Evolutionary conservation across 2,113 vertebrate species (phyloP).

Genomic region (Natator depressus): DNA sequence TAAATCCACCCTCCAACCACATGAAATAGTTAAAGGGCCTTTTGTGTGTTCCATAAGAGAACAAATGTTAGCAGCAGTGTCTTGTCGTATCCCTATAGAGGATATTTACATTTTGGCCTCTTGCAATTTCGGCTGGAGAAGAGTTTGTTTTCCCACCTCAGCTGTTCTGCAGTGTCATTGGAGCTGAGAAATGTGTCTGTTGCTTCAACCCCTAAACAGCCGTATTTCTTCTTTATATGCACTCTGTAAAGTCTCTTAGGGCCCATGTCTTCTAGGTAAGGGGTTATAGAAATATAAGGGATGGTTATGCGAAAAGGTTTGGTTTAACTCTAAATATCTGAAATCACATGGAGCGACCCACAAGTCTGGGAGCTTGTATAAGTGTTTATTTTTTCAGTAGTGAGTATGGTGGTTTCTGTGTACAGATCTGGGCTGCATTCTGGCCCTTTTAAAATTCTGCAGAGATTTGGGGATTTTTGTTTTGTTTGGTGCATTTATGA

Average conservation of each 20-base stretch:
- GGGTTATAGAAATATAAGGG: not conserved
- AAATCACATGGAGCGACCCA: not conserved
- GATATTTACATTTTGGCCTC: not conserved
- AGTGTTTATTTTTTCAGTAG: not conserved
- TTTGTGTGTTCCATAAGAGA: not conserved
- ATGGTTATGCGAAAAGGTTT: not conserved
- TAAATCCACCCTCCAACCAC: not conserved
- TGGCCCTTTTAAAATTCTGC: not conserved
- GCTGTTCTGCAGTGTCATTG: not conserved
- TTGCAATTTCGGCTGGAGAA: not conserved
- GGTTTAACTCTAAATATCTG: not conserved
- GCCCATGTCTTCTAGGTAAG: not conserved
- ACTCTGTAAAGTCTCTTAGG: not conserved
- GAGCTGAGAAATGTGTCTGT: not conserved
- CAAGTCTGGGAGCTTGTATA: not conserved
- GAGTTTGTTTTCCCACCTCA: not conserved
- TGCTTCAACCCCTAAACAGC: not conserved
- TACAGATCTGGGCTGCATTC: not conserved
- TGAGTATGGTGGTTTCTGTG: not conserved
- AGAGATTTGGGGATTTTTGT: not conserved
- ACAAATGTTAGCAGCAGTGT: not conserved
- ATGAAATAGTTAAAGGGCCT: not conserved
- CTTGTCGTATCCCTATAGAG: not conserved
- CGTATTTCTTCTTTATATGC: not conserved
- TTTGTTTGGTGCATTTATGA: not conserved